phyloP scores from a whole-genome alignment of 2,113 vertebrate genomes.

The Scomber scombrus region DNA sequence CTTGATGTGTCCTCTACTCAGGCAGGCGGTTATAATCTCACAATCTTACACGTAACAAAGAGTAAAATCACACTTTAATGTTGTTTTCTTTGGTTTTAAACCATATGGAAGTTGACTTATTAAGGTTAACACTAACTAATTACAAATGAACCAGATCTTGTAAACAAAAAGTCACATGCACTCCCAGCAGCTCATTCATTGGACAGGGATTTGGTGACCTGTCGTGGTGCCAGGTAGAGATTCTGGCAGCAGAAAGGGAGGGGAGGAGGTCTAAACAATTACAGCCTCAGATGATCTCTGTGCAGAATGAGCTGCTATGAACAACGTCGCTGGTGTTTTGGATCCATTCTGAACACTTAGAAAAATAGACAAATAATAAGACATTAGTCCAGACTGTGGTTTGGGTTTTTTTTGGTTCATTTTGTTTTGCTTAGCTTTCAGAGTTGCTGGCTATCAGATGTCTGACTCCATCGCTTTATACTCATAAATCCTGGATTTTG shows the following conservation, averaged over 20 bases:
- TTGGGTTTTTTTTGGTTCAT: constrained; percentile 10
- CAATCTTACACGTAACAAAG: neutral
- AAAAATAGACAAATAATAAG: neutral
- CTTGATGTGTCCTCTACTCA: neutral
- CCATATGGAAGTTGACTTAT: constrained; percentile 24
- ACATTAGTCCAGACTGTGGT: constrained; percentile 20
- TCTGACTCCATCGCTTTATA: neutral
- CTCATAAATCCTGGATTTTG: neutral
- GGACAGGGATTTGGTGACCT: constrained; percentile 16
- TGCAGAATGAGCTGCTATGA: neutral
- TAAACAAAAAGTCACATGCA: constrained; percentile 11
- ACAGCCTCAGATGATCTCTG: constrained; percentile 17
- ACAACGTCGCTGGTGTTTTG: constrained; percentile 14
- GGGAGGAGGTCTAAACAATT: neutral
- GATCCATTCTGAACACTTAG: neutral
- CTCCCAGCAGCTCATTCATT: constrained; percentile 3
- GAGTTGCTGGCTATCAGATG: neutral
- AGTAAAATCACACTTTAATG: neutral
- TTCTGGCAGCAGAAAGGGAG: neutral
- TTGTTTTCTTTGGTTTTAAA: neutral
- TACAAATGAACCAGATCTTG: constrained; percentile 39
- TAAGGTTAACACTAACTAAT: constrained; percentile 12
- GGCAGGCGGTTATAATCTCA: constrained; percentile 9
- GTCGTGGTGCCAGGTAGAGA: neutral
- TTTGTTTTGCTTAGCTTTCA: neutral